Percentiles rank a stretch among this genome's conserved stretches.
These are phyloP conservation scores for Carcina quercana DNA, from an alignment of 2,888 invertebrate genomes.

Conservation along the genomic window DNA sequence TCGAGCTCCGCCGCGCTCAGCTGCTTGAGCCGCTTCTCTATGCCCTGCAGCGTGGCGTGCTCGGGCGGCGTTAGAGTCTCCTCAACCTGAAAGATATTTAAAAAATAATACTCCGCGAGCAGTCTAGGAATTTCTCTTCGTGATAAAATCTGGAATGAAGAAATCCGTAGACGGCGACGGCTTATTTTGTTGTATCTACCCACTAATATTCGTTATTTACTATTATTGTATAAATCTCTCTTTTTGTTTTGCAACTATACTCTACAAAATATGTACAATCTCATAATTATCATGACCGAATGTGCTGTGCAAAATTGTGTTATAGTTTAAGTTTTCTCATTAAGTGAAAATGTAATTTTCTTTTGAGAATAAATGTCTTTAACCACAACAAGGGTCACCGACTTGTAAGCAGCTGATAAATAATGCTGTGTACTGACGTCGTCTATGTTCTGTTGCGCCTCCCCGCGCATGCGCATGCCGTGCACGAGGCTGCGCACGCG, in stretches of 20 bases:
- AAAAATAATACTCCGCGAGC: too few relatives aligned
- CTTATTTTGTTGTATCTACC: too few relatives aligned
- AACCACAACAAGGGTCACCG: neutral
- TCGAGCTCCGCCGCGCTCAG: conserved; percentile 86
- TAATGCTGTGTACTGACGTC: conserved; percentile 80
- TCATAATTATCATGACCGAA: too few relatives aligned
- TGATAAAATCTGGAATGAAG: too few relatives aligned
- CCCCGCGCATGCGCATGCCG: conserved; percentile 85
- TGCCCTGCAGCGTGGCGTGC: conserved; percentile 80
- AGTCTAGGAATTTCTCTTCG: too few relatives aligned
- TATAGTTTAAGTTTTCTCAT: neutral
- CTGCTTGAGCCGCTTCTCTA: conserved; percentile 83
- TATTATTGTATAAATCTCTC: too few relatives aligned
- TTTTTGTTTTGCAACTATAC: too few relatives aligned
- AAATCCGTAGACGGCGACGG: too few relatives aligned
- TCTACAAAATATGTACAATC: too few relatives aligned
- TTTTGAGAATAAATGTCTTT: too few relatives aligned
- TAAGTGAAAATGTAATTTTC: too few relatives aligned
- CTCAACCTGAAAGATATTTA: conserved; percentile 81
- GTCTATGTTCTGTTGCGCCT: conserved; percentile 84
- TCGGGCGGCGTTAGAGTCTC: conserved; percentile 93
- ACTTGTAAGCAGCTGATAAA: neutral
- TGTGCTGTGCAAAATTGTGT: neutral
- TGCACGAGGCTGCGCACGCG: conserved; percentile 87
- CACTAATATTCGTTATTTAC: too few relatives aligned